Percentiles rank a stretch among this genome's conserved stretches.
Conservation (phyloP, 2,113 vertebrate genomes). For the Cisticola juncidis region DNA sequence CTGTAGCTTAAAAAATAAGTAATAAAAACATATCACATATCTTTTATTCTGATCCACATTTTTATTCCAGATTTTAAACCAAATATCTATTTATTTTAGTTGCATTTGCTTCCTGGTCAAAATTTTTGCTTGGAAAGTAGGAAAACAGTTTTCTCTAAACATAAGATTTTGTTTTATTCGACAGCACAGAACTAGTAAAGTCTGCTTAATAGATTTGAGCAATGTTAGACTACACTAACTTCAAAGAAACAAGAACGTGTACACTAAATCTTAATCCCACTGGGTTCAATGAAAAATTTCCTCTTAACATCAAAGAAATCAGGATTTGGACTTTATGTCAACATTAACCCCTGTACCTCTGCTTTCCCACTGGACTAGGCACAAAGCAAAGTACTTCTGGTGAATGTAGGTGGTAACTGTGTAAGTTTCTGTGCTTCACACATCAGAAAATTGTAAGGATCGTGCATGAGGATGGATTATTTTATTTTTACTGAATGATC, state of each 20-base stretch:
- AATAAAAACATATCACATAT: background rate
- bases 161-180: background rate
- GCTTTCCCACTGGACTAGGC: background rate
- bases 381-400: background rate
- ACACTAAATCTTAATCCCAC: conserved; percentile 16
- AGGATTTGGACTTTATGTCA: conserved; percentile 31
- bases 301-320: conserved; percentile 46
- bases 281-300: conserved; percentile 7
- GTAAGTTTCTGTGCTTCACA: background rate
- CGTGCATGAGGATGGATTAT: background rate
- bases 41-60: background rate
- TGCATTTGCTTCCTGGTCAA: background rate
- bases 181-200: background rate
- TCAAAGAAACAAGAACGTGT: conserved; percentile 28
- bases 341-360: conserved; percentile 16
- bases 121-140: background rate
- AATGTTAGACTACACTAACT: background rate
- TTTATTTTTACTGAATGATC: background rate
- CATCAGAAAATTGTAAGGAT: background rate
- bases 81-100: background rate
- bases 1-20: background rate
- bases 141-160: background rate
- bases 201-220: background rate
- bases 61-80: background rate
- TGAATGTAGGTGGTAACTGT: background rate